Percentiles rank a stretch among this genome's conserved stretches.
phyloP scores from a whole-genome alignment of 2,797 vertebrate genomes.

The Myotis vivesi region DNA sequence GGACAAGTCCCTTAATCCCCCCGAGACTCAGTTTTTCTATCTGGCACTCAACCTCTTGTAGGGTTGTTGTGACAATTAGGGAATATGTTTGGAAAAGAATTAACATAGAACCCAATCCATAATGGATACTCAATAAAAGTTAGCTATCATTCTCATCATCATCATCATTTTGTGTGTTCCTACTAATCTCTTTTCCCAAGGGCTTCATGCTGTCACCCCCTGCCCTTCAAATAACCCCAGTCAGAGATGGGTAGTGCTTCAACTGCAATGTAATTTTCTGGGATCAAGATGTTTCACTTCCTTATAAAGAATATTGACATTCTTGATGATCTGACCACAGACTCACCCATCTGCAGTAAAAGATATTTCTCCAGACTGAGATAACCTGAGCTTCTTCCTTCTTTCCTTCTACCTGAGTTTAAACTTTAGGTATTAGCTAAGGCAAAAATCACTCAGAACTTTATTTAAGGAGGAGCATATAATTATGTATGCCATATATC shows the following conservation, averaged over 20 bases:
- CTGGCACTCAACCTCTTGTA: neutral
- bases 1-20: neutral
- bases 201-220: neutral
- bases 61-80: neutral
- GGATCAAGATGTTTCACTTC: neutral
- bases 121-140: neutral
- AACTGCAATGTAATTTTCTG: neutral
- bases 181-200: neutral
- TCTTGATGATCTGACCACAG: neutral
- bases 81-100: conserved; percentile 36
- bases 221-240: neutral
- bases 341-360: neutral
- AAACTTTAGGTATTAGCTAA: neutral
- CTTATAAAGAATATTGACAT: neutral
- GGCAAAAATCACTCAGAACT: conserved; percentile 13
- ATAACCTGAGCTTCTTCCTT: neutral
- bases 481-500: neutral
- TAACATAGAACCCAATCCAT: neutral
- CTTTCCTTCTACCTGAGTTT: neutral
- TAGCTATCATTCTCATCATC: neutral
- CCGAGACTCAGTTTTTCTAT: neutral
- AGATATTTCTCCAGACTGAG: neutral
- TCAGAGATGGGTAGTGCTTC: neutral
- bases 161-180: neutral
- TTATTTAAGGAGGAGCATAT: neutral